Evolutionary conservation across 2,113 vertebrate genomes (phyloP).

Genomic region (Trogon surrucura): DNA sequence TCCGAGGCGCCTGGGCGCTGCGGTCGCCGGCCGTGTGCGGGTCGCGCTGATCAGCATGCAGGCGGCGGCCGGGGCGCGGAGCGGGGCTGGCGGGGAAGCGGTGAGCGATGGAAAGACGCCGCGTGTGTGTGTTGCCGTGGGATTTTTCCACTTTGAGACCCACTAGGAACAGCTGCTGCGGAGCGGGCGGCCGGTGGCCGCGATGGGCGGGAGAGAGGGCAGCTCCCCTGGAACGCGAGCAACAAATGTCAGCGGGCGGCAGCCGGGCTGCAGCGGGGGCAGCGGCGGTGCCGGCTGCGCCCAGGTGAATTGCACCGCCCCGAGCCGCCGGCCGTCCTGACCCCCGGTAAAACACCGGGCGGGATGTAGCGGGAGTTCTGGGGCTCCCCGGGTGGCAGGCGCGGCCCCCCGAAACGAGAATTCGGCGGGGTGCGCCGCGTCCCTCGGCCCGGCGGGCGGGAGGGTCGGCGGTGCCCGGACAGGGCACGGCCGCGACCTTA

Average conservation of each 20-base stretch:
- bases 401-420: background rate
- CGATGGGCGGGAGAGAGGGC: background rate
- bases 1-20: background rate
- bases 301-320: conserved; percentile 26
- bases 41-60: background rate
- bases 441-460: too few species aligned
- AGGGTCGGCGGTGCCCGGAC: background rate
- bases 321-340: background rate
- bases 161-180: background rate
- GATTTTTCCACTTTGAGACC: conserved; percentile 41
- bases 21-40: background rate
- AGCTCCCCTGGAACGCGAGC: background rate
- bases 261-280: background rate
- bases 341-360: background rate
- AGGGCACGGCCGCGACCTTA: background rate
- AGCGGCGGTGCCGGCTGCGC: background rate
- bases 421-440: background rate
- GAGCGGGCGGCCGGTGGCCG: background rate
- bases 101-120: background rate
- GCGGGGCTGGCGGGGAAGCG: background rate
- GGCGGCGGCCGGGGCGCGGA: background rate
- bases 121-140: background rate
- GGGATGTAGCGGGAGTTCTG: background rate
- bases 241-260: conserved; percentile 37
- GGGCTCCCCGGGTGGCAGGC: background rate